Conservation (phyloP, 2,113 vertebrate genomes). For the Atherinomorus stipes region DNA sequence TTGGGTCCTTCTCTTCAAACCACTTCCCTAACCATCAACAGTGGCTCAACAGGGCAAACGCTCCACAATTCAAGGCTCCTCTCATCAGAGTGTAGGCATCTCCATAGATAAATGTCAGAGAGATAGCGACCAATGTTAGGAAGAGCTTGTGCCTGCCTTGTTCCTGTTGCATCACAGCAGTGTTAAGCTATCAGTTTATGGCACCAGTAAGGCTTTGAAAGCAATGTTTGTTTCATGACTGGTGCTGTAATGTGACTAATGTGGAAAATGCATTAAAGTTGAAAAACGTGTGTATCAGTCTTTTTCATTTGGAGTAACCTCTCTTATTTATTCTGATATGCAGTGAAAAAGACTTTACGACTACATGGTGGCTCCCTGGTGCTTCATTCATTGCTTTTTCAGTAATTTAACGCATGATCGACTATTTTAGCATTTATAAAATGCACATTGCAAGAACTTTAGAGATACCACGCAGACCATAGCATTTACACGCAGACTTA, state of each 20-base stretch:
- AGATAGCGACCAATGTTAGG: constrained; percentile 18
- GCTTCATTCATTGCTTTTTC: not conserved
- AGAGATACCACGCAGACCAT: not conserved
- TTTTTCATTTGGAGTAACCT: constrained; percentile 4
- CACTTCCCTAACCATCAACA: constrained; percentile 32
- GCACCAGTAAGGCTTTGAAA: constrained; percentile 29
- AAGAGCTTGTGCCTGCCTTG: constrained; percentile 10
- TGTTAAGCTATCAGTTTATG: constrained; percentile 26
- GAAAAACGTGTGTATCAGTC: not conserved
- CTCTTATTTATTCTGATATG: not conserved
- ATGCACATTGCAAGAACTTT: not conserved
- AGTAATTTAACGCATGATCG: not conserved
- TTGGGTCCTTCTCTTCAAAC: constrained; percentile 19
- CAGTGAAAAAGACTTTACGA: not conserved
- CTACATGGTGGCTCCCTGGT: not conserved
- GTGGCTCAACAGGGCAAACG: not conserved
- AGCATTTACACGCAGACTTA: not conserved
- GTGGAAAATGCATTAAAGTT: not conserved
- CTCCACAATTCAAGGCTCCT: constrained; percentile 46
- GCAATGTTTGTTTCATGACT: not conserved
- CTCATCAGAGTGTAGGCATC: constrained; percentile 44
- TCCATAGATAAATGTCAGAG: constrained; percentile 65
- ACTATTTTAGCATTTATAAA: not conserved
- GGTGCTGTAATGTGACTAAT: not conserved
- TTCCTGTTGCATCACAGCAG: constrained; percentile 31